A percentile compares a stretch with the other conserved stretches of the same genome.
Conservation (phyloP, 2,888 invertebrate species). For the Monoplex corrugatus region DNA sequence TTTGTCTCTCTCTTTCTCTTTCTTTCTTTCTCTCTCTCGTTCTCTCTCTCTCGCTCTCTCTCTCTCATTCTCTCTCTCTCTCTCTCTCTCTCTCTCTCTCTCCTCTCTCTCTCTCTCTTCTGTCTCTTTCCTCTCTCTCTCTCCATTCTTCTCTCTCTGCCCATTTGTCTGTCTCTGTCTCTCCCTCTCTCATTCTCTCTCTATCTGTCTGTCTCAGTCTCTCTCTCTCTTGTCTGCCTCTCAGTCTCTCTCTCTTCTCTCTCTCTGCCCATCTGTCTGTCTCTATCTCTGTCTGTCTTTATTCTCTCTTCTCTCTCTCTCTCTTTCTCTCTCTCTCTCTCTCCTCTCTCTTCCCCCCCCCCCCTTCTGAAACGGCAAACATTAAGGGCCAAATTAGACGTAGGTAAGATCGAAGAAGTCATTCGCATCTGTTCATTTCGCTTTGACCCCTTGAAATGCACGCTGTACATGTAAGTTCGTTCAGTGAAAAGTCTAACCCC, state of each 20-base stretch:
- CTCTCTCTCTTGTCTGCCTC: background rate
- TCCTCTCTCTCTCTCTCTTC: background rate
- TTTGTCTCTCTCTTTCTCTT: background rate
- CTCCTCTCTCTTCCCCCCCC: background rate
- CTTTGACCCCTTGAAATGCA: too few species aligned
- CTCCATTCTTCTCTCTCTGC: background rate
- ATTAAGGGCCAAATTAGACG: too few species aligned
- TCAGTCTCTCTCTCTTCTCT: background rate
- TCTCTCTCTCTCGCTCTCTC: background rate
- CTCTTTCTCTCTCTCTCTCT: background rate
- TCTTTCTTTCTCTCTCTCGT: background rate
- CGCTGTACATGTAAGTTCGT: too few species aligned
- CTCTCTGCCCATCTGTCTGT: too few species aligned
- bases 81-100: background rate
- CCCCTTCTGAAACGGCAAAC: too few species aligned
- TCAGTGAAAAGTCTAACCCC: too few species aligned
- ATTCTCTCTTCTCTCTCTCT: background rate
- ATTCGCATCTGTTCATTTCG: too few species aligned
- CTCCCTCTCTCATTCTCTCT: too few species aligned
- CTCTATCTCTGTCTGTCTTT: too few species aligned
- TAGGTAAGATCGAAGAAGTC: too few species aligned
- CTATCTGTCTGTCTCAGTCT: background rate
- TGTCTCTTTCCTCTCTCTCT: background rate
- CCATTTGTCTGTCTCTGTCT: background rate
- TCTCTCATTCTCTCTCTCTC: background rate